Evolutionary conservation across 2,797 vertebrate genomes (phyloP), one percentile per base, ranked within the genome.

Genomic region (Artibeus jamaicensis): DNA sequence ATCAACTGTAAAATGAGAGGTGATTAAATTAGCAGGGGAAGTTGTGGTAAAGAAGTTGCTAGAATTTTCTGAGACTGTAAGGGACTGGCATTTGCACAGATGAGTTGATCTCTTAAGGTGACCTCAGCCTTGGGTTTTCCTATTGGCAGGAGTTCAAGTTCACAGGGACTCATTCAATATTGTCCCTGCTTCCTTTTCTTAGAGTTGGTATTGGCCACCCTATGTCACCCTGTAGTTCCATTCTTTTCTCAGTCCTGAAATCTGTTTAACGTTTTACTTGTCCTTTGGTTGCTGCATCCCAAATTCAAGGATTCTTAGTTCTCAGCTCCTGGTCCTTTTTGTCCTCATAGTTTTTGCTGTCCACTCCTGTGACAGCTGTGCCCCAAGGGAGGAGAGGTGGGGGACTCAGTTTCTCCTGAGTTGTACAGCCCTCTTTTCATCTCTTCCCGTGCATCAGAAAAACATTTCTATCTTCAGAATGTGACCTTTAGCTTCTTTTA

Each of bases 401-500:
- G 39, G 37, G 9, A 42, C 50, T 65, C 37, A 11, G 12, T 42
- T 91, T 85, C 77, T 78, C 73, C 73, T 15, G 32, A 37, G 53
- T 15, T 1, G 94, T 92, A 59, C 37, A 42, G 39, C 34, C 62
- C 34, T 89, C 86, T 95, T 82, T 55, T 44, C 37, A 73, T 39
- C 79, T 89, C 71, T 53, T 48, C 46, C 22, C 4, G 68, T 16
- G 11, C 67, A 74, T 84, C 46, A 59, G 68, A 39, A 53, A 95
- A 95, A 44, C 65, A 62, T 95, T 95, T 97, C 93, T 96, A 2
- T 86, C 77, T 96, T 88, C 62, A 48, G 86, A 90, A 68, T 59
- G 39, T 91, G 96, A 96, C 93, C 89, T 95, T 96, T 91, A 46
- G 29, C 77, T 95, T 91, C 81, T 62, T 94, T 77, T 71, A 34